Evolutionary conservation across 2,888 invertebrate species (phyloP).

Genomic region (Plagiodera versicolora): DNA sequence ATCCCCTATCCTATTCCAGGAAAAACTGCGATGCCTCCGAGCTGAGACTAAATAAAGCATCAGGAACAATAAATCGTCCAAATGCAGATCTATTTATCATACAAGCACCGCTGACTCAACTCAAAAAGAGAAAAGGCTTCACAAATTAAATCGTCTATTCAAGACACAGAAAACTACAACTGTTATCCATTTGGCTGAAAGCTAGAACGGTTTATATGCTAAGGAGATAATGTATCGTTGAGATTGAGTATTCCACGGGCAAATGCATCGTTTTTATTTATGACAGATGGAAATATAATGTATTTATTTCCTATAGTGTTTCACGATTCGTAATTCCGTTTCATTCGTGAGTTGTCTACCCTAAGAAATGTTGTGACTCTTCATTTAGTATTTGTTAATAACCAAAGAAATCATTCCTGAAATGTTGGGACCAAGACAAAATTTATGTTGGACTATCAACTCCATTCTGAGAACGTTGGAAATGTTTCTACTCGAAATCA

Average conservation of each 20-base stretch:
- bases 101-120: slow-evolving; percentile 28
- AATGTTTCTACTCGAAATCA: no score
- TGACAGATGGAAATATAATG: not conserved
- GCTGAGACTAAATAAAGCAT: slow-evolving; percentile 30
- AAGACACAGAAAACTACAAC: slow-evolving; percentile 28
- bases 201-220: slow-evolving; percentile 22
- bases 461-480: no score
- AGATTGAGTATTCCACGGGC: slow-evolving; percentile 15
- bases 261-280: not conserved
- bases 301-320: no score
- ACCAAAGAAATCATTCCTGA: no score
- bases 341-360: no score
- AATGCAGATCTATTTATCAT: slow-evolving; percentile 36
- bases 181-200: slow-evolving; percentile 29
- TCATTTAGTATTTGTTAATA: no score
- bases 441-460: no score
- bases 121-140: slow-evolving; percentile 30
- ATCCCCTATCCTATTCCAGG: slow-evolving; percentile 15
- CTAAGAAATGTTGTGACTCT: no score
- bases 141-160: slow-evolving; percentile 31
- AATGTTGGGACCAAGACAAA: no score
- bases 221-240: slow-evolving; percentile 21
- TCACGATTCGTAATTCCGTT: no score
- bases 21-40: slow-evolving; percentile 24
- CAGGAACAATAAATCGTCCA: slow-evolving; percentile 30